These are phyloP conservation scores for Corythornis vintsioides DNA, from an alignment of 2,113 vertebrate genomes.

Conservation along the genomic window DNA sequence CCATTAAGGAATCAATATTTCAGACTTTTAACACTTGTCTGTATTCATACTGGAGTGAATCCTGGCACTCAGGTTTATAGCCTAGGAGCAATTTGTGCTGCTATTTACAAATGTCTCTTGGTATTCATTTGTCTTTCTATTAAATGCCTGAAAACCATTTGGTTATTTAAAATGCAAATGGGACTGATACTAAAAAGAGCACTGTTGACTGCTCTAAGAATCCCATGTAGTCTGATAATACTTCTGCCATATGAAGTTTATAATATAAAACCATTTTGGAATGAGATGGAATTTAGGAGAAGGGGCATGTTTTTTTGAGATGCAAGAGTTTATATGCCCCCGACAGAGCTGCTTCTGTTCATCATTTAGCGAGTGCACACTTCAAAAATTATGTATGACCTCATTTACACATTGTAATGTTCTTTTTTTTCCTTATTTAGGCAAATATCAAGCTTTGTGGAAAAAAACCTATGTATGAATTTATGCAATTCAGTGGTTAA, in stretches of 20 bases:
- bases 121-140: slow-evolving; percentile 71
- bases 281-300: background rate
- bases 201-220: background rate
- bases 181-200: slow-evolving; percentile 7
- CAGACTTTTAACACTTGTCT: slow-evolving; percentile 66
- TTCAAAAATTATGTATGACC: background rate
- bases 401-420: background rate
- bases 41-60: slow-evolving; percentile 69
- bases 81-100: slow-evolving; percentile 72
- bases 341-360: background rate
- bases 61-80: slow-evolving; percentile 73
- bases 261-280: background rate
- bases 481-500: slow-evolving; percentile 24
- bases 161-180: slow-evolving; percentile 70
- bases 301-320: background rate
- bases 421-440: background rate
- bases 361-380: background rate
- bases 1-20: slow-evolving; percentile 73
- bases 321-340: background rate
- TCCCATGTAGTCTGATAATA: slow-evolving; percentile 9
- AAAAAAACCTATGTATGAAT: background rate
- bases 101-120: slow-evolving; percentile 74
- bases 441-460: background rate
- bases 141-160: slow-evolving; percentile 67
- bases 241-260: background rate